A percentile compares a stretch with the other conserved stretches of the same genome.
Conservation (phyloP, 2,888 invertebrate species). For the Leistus spinibarbis region DNA sequence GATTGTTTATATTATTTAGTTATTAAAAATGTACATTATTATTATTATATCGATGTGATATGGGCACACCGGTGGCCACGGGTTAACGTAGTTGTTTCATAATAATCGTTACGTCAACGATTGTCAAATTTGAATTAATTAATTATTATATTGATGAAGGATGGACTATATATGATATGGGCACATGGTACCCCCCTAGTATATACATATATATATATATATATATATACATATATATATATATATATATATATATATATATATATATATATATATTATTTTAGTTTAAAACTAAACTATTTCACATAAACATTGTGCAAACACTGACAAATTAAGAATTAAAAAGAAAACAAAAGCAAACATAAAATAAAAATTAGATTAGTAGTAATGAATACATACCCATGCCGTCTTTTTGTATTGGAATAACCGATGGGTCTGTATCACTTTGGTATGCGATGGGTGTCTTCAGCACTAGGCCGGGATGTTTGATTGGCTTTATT, state of each 20-base stretch:
- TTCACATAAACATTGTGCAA: slow-evolving; percentile 26
- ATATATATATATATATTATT: background rate
- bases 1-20: no score
- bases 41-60: no score
- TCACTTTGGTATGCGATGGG: slow-evolving; percentile 80
- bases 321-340: slow-evolving; percentile 37
- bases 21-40: no score
- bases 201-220: background rate
- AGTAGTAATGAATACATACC: slow-evolving; percentile 64
- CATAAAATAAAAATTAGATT: slow-evolving; percentile 35
- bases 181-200: no score
- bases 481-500: slow-evolving; percentile 76
- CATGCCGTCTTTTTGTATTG: slow-evolving; percentile 87
- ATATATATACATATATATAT: background rate
- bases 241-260: background rate
- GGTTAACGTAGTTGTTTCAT: no score
- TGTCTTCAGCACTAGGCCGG: slow-evolving; percentile 74
- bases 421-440: slow-evolving; percentile 84
- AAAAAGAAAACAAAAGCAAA: slow-evolving; percentile 36
- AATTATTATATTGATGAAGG: no score
- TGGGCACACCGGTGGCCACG: no score
- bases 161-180: no score
- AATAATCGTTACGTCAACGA: no score
- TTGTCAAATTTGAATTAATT: no score
- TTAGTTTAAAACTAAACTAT: no score